Evolutionary conservation across 2,888 invertebrate genomes (phyloP).

Genomic region (Thera obeliscata): DNA sequence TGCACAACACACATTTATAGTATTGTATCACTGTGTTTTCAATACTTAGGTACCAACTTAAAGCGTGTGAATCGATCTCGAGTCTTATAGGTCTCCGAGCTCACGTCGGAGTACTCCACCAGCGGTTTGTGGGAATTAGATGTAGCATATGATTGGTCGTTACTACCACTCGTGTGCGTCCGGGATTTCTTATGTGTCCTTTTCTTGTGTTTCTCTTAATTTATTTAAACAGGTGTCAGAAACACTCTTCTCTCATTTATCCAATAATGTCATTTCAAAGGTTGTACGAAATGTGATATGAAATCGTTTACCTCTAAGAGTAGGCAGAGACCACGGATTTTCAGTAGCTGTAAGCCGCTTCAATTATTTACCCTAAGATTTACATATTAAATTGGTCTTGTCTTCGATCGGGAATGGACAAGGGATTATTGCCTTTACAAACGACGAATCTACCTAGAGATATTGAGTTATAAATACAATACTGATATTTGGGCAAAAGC

Average conservation of each 20-base stretch:
- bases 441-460: conserved; percentile 6
- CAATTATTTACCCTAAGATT: conserved; percentile 27
- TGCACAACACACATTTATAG: no score
- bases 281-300: background rate
- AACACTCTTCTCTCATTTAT: conserved; percentile 1
- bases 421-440: conserved; percentile 10
- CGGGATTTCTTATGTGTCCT: conserved; percentile 75
- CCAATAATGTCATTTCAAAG: no score
- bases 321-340: no score
- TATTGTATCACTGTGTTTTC: no score
- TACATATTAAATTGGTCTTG: conserved; percentile 30
- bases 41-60: no score
- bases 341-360: conserved; percentile 17
- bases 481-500: background rate
- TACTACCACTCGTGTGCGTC: conserved; percentile 66
- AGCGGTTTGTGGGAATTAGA: conserved; percentile 80
- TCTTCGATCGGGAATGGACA: conserved; percentile 17
- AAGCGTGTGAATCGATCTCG: no score
- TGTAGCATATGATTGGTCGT: conserved; percentile 75
- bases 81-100: conserved; percentile 87
- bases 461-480: background rate
- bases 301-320: no score
- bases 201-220: conserved; percentile 78
- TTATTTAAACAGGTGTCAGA: conserved; percentile 26
- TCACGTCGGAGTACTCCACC: conserved; percentile 96